phyloP scores from a whole-genome alignment of 2,797 vertebrate genomes.

The Peromyscus nudipes region DNA sequence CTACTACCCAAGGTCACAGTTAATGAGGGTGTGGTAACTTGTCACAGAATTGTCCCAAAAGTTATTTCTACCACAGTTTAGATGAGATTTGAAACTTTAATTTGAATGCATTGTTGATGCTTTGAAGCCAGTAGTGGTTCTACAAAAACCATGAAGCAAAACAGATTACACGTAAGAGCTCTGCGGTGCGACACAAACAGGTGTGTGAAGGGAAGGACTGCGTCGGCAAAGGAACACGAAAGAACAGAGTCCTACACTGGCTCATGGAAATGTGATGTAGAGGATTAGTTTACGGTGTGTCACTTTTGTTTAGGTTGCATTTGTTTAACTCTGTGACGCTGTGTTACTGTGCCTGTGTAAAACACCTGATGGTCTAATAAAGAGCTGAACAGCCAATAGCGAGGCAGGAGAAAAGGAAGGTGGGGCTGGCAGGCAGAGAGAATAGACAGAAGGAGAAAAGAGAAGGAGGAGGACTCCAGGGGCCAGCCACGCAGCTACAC shows the following conservation, averaged over 20 bases:
- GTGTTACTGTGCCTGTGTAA: too few relatives aligned
- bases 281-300: too few relatives aligned
- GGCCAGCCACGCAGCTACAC: too few relatives aligned
- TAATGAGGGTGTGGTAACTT: background rate
- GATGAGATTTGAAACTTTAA: constrained; percentile 22
- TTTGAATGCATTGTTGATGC: constrained; percentile 12
- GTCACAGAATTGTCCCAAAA: constrained; percentile 25
- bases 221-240: background rate
- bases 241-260: background rate
- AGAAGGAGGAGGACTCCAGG: too few relatives aligned
- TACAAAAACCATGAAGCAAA: constrained; percentile 21
- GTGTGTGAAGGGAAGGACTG: background rate
- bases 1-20: constrained; percentile 15
- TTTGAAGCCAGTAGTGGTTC: background rate
- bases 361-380: too few relatives aligned
- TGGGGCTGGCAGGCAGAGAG: too few relatives aligned
- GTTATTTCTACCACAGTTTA: constrained; percentile 16
- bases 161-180: background rate
- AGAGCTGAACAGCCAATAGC: too few relatives aligned
- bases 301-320: too few relatives aligned
- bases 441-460: too few relatives aligned
- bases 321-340: too few relatives aligned
- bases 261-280: background rate
- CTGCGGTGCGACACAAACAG: background rate
- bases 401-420: too few relatives aligned